A percentile compares a stretch with the other conserved stretches of the same genome.
Conservation (phyloP, 1,140 invertebrate genomes). For the Lordiphosa mommai region DNA sequence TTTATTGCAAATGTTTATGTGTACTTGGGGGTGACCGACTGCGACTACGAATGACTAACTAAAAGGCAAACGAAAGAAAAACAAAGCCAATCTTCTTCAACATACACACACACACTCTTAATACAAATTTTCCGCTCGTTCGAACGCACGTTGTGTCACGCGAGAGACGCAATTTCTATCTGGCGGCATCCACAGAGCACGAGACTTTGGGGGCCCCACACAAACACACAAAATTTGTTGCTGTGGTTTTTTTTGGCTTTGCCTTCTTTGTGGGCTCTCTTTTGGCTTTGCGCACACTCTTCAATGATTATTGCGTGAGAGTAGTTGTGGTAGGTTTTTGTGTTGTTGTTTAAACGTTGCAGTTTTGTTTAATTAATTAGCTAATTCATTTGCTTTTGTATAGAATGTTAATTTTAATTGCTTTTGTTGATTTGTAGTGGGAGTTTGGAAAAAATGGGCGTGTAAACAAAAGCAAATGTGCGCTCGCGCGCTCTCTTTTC, state of each 20-base stretch:
- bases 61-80: constrained; percentile 49
- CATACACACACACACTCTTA: constrained; percentile 7
- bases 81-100: constrained; percentile 35
- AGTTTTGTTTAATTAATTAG: background rate
- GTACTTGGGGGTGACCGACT: constrained; percentile 28
- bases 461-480: constrained; percentile 55
- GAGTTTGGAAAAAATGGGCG: constrained; percentile 48
- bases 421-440: constrained; percentile 7
- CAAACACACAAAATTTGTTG: constrained; percentile 2
- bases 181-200: constrained; percentile 39
- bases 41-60: constrained; percentile 35
- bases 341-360: too few relatives aligned
- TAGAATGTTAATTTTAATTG: constrained; percentile 16
- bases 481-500: constrained; percentile 64
- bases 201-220: constrained; percentile 37
- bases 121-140: constrained; percentile 58
- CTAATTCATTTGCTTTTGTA: background rate
- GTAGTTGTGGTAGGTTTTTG: background rate
- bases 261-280: background rate
- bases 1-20: constrained; percentile 14
- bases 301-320: constrained; percentile 10
- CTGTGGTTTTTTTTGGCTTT: constrained; percentile 13
- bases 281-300: constrained; percentile 30
- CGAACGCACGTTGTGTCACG: constrained; percentile 69
- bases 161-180: constrained; percentile 70